phyloP scores from a whole-genome alignment of 2,797 vertebrate species.

The Neopelma chrysocephalum region DNA sequence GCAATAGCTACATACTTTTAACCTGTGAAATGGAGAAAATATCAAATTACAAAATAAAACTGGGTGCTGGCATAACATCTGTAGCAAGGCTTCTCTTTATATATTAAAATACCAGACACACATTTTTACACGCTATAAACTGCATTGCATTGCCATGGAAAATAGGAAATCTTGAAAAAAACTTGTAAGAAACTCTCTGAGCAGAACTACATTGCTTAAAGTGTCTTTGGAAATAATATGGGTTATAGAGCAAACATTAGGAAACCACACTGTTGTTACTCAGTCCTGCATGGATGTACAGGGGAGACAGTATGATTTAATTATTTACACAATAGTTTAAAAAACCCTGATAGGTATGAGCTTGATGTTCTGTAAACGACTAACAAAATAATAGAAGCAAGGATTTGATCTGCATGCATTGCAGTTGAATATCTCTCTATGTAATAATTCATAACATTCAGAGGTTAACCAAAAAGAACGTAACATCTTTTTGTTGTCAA shows the following conservation, averaged over 20 bases:
- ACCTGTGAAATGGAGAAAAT: background rate
- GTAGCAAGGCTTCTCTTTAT: background rate
- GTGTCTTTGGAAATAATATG: background rate
- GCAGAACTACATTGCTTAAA: background rate
- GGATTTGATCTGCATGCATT: background rate
- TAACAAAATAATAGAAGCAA: background rate
- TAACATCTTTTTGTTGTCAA: background rate
- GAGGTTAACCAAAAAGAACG: slow-evolving; percentile 44
- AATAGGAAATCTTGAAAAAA: background rate
- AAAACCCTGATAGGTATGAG: background rate
- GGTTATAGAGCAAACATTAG: fast-evolving
- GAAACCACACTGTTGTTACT: background rate
- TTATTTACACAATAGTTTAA: background rate
- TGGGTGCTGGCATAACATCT: background rate
- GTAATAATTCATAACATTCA: background rate
- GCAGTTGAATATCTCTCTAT: background rate
- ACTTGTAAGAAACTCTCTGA: background rate
- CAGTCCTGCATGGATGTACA: background rate
- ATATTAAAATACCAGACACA: background rate
- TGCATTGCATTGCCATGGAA: background rate
- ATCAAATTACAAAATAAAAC: background rate
- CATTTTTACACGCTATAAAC: background rate
- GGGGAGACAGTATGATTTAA: background rate
- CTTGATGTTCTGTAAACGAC: background rate
- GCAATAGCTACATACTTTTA: background rate